A percentile compares a stretch with the other conserved stretches of the same genome.
Evolutionary conservation across 2,113 vertebrate genomes (phyloP).

Genomic region (Corapipo altera): DNA sequence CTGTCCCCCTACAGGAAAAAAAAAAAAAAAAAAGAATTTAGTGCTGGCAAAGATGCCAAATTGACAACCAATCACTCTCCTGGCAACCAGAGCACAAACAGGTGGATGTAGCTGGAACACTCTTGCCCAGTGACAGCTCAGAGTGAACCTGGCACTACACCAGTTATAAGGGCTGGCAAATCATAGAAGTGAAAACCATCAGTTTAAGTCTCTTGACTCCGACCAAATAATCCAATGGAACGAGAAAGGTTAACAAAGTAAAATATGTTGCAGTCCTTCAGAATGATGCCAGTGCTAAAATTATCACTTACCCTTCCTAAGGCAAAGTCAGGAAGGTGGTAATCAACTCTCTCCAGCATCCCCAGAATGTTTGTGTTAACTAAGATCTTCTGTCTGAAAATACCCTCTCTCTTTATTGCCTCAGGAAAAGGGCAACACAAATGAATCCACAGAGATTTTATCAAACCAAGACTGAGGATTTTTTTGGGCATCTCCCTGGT

Average conservation of each 20-base stretch:
- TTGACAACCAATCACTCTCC: constrained; percentile 45
- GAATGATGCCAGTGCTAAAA: background rate
- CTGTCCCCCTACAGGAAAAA: background rate
- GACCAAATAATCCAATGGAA: constrained; percentile 1
- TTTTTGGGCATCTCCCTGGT: background rate
- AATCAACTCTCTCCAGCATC: background rate
- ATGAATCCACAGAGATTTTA: background rate
- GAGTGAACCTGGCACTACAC: constrained; percentile 36
- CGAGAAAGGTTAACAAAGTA: constrained; percentile 34
- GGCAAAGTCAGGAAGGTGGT: background rate
- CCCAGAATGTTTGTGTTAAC: background rate
- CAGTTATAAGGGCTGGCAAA: constrained; percentile 36
- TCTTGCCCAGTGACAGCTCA: constrained; percentile 46
- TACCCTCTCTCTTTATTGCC: background rate
- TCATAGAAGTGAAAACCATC: background rate
- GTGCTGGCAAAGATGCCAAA: constrained; percentile 25
- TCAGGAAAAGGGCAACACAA: constrained; percentile 8
- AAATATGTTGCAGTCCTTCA: background rate
- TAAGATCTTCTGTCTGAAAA: background rate
- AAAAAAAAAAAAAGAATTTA: background rate
- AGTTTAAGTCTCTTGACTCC: constrained; percentile 3
- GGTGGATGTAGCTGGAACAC: constrained; percentile 57
- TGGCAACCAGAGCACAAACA: constrained; percentile 64
- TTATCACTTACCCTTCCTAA: constrained; percentile 10
- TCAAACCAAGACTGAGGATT: background rate